phyloP scores from a whole-genome alignment of 2,888 invertebrate genomes.

The Phyto melanocephala region DNA sequence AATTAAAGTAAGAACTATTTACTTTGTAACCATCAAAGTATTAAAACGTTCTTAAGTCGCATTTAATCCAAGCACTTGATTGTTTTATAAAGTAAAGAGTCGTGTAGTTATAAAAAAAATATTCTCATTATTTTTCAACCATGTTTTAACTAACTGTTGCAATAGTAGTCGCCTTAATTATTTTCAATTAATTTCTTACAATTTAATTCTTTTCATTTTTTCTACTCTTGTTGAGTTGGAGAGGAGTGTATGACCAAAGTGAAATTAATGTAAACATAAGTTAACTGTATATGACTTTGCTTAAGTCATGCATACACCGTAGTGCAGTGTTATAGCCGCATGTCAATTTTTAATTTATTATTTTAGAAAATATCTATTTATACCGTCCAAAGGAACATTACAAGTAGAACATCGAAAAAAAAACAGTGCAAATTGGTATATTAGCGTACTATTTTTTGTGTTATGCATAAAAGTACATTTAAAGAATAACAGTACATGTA shows the following conservation, averaged over 20 bases:
- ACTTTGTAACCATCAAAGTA: background rate
- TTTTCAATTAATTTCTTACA: conserved; percentile 41
- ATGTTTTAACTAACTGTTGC: background rate
- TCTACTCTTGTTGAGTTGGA: background rate
- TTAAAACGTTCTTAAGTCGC: background rate
- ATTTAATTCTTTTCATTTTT: conserved; percentile 2
- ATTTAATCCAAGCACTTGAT: background rate
- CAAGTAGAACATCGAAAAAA: no score
- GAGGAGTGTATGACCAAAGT: background rate
- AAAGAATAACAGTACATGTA: no score
- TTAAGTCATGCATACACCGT: background rate
- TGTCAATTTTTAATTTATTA: no score
- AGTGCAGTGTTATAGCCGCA: no score
- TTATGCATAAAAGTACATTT: no score
- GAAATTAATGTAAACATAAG: background rate
- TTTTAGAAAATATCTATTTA: no score
- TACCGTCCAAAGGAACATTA: no score
- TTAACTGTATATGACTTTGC: background rate
- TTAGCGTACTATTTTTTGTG: no score
- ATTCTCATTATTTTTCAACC: background rate
- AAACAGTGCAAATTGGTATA: no score
- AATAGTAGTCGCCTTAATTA: conserved; percentile 16
- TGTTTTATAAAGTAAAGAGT: background rate
- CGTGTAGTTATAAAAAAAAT: background rate
- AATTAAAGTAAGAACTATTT: background rate